Evolutionary conservation across 2,888 invertebrate genomes (phyloP).

Genomic region (Calliopum simillimum): DNA sequence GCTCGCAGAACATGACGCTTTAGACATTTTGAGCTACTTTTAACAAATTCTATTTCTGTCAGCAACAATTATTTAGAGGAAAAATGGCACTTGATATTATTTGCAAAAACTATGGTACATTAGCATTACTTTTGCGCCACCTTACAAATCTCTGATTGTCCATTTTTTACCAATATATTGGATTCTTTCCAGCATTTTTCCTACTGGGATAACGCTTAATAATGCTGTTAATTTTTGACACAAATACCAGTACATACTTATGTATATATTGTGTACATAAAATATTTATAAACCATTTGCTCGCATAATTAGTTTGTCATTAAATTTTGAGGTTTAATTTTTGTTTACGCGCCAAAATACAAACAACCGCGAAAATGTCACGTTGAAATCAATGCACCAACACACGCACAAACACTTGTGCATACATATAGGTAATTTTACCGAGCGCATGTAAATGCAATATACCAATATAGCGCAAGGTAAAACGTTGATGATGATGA

Average conservation of each 20-base stretch:
- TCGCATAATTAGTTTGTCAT: conserved; percentile 66
- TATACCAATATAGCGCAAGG: neutral
- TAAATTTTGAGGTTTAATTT: conserved; percentile 58
- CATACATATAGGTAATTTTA: conserved; percentile 10
- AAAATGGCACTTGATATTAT: no score
- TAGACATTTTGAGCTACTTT: no score
- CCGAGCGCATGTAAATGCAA: neutral
- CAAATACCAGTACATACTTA: neutral
- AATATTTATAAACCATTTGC: conserved; percentile 66
- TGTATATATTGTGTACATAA: conserved; percentile 43
- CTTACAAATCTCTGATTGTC: no score
- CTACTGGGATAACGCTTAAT: no score
- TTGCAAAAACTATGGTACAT: no score
- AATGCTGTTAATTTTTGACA: neutral
- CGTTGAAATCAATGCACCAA: conserved; percentile 32
- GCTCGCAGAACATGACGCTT: no score
- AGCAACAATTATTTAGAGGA: no score
- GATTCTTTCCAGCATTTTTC: no score
- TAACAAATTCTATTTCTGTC: no score
- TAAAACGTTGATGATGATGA: neutral
- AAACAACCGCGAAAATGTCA: conserved; percentile 37
- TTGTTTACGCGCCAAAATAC: conserved; percentile 29
- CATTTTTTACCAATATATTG: no score
- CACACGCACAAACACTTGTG: no score
- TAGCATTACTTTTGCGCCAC: no score